A percentile compares a stretch with the other conserved stretches of the same genome.
Conservation (phyloP, 2,797 vertebrate genomes). For the Eleutherodactylus coqui region DNA sequence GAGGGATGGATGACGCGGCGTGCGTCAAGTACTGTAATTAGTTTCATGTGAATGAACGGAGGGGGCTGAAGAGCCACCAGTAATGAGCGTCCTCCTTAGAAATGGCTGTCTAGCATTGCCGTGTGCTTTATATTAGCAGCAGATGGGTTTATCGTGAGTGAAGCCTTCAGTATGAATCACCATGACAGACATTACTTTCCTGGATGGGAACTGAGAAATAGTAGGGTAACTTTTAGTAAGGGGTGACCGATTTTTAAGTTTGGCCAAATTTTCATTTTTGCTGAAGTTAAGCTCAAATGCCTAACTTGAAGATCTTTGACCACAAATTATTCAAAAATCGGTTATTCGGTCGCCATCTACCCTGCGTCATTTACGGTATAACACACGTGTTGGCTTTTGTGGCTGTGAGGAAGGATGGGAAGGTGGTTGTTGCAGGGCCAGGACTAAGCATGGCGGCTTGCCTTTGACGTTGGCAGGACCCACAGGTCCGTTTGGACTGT, state of each 20-base stretch:
- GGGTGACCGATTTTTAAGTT: neutral
- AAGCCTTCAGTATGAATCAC: conserved; percentile 31
- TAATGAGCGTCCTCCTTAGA: conserved; percentile 65
- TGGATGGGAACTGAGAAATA: neutral
- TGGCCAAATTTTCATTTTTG: neutral
- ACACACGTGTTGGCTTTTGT: too few relatives aligned
- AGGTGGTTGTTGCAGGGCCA: too few relatives aligned
- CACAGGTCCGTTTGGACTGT: too few relatives aligned
- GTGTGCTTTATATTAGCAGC: neutral
- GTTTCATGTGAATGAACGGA: neutral
- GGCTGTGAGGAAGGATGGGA: too few relatives aligned
- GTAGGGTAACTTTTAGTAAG: neutral
- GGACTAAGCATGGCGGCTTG: too few relatives aligned
- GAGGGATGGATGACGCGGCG: neutral
- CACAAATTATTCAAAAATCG: too few relatives aligned
- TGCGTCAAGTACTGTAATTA: neutral
- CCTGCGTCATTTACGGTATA: too few relatives aligned
- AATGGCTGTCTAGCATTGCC: conserved; percentile 66
- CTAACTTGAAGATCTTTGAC: too few relatives aligned
- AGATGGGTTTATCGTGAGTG: conserved; percentile 26
- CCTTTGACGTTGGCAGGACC: too few relatives aligned
- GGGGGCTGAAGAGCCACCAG: neutral
- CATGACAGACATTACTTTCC: neutral
- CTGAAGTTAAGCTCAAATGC: too few relatives aligned
- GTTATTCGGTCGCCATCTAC: too few relatives aligned